Evolutionary conservation across 2,888 invertebrate species (phyloP), one percentile per base, ranked within the genome.

Genomic region (Didymodactylos carnosus): DNA sequence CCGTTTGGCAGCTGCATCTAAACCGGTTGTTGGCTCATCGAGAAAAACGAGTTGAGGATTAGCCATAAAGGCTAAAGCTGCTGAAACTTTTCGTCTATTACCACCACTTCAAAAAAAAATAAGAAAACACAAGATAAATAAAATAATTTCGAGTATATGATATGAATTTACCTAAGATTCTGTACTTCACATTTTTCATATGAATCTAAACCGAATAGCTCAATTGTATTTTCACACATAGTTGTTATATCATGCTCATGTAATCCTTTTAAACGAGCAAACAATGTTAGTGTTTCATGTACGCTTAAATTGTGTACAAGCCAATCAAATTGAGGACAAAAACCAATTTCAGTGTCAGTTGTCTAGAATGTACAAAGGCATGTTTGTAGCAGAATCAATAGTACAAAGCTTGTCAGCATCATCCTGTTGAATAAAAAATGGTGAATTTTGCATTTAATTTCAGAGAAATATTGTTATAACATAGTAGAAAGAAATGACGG

Each of bases 301-400:
- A 82, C 83, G 6, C 83, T 83, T 69, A 85, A 78, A 75, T 80
- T 79, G 6, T 77, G 77, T 77, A 84, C 84, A 6, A 84, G 78
- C 14, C 84, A 83, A 76, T 84, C 82, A 35, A 79, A 79, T 77
- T 85, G 85, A 10, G 85, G 85, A 78, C 85, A 85, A 77, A 85
- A 85, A 6, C 84, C 84, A n/a, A 84, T 77, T 41, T 79, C 78
- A 27, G 80, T 78, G 19, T 46, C 39, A 51, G 35, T 10, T 74
- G 16, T 3, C 29, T 62, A 53, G 25, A 49, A 5, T n/a, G n/a
- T n/a, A n/a, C n/a, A n/a, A n/a, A n/a, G n/a, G n/a, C n/a, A n/a
- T n/a, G n/a, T n/a, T n/a, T n/a, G n/a, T n/a, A n/a, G n/a, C n/a
- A n/a, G n/a, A n/a, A n/a, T n/a, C n/a, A n/a, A n/a, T n/a, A n/a